A percentile compares a stretch with the other conserved stretches of the same genome.
phyloP scores from a whole-genome alignment of 2,113 vertebrate species.

The Gobius niger region DNA sequence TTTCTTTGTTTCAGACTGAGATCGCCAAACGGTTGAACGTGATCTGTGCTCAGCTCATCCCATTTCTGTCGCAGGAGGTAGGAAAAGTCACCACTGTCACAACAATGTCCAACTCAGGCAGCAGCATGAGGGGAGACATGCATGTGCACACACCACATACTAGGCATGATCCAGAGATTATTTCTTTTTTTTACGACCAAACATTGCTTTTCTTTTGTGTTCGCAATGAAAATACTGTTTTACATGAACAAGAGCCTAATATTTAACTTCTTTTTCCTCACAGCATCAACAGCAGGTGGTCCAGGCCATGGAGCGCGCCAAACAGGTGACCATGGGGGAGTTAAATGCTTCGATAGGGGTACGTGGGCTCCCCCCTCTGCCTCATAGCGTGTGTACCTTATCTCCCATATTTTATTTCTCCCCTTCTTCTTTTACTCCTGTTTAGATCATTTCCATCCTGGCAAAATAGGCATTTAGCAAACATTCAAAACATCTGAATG shows the following conservation, averaged over 20 bases:
- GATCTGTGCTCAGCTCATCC: conserved; percentile 93
- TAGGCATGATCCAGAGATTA: conserved; percentile 35
- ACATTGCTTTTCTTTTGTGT: background rate
- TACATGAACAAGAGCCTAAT: no score
- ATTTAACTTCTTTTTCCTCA: background rate
- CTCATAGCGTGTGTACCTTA: conserved; percentile 78
- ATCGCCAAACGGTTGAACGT: conserved; percentile 92
- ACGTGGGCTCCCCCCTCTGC: conserved; percentile 85
- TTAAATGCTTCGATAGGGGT: conserved; percentile 95
- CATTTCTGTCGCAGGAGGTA: conserved; percentile 95
- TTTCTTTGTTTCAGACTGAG: conserved; percentile 81
- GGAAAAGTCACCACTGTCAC: conserved; percentile 41
- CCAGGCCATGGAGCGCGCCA: conserved; percentile 92
- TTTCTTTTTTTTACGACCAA: conserved; percentile 10
- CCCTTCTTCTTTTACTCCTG: conserved; percentile 39
- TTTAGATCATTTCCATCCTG: conserved; percentile 9
- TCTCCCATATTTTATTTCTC: conserved; percentile 54
- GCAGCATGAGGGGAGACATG: conserved; percentile 30
- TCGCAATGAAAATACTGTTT: conserved; percentile 17
- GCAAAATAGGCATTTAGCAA: background rate
- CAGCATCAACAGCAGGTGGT: conserved; percentile 96
- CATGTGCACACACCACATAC: conserved; percentile 29
- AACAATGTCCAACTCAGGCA: conserved; percentile 19
- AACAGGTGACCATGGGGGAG: conserved; percentile 94
- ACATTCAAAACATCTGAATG: background rate